These are phyloP conservation scores for Leptobrachium ailaonicum DNA, from an alignment of 2,113 vertebrate species.

Conservation along the genomic window DNA sequence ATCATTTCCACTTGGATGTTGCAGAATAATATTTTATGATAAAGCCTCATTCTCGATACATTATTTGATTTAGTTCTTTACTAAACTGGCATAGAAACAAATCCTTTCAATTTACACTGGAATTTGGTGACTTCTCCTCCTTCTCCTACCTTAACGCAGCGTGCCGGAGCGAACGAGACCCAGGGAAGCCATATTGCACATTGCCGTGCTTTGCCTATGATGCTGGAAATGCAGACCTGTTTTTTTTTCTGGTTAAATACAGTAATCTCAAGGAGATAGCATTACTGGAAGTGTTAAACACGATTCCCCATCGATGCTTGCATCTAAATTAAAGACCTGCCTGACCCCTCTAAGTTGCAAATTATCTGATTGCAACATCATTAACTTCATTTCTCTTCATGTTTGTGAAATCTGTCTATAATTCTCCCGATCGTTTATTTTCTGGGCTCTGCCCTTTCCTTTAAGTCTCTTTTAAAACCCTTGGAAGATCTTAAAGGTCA, in stretches of 20 bases:
- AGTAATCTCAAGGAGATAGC: constrained; percentile 62
- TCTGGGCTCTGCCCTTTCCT: too few relatives aligned
- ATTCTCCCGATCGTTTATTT: not conserved
- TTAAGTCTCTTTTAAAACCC: too few relatives aligned
- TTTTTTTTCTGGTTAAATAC: constrained; percentile 62
- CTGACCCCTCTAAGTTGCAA: constrained; percentile 57
- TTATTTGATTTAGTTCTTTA: too few relatives aligned
- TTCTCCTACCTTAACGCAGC: too few relatives aligned
- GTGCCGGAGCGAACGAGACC: not conserved
- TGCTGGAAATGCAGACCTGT: constrained; percentile 61
- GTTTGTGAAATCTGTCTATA: not conserved
- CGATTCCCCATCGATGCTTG: constrained; percentile 58
- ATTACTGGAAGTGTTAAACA: constrained; percentile 71
- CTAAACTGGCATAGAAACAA: too few relatives aligned
- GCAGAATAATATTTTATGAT: too few relatives aligned
- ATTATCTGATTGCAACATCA: constrained; percentile 48
- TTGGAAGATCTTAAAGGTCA: too few relatives aligned
- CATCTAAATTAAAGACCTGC: constrained; percentile 61
- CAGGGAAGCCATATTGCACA: constrained; percentile 52
- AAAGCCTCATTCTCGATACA: too few relatives aligned
- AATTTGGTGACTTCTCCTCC: too few relatives aligned
- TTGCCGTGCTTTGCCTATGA: constrained; percentile 57
- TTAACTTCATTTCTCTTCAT: constrained; percentile 50
- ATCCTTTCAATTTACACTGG: too few relatives aligned
- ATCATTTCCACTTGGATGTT: too few relatives aligned